These are phyloP conservation scores for Semibalanus balanoides DNA, from an alignment of 1,140 invertebrate species.

Conservation along the genomic window DNA sequence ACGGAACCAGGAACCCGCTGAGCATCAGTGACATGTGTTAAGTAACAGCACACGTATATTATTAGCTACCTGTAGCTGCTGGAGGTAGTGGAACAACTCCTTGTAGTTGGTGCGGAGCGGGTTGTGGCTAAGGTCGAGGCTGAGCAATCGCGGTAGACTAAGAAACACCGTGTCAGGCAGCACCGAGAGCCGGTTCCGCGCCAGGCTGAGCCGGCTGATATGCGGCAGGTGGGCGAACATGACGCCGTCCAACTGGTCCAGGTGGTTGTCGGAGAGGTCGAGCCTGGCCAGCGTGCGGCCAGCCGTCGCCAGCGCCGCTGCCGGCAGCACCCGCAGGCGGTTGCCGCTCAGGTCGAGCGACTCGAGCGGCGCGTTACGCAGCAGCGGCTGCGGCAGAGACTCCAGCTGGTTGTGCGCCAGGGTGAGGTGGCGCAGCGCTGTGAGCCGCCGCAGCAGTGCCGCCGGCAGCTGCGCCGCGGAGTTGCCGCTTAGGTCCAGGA, in stretches of 20 bases:
- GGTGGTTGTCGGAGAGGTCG: constrained; percentile 32
- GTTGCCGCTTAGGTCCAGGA: constrained; percentile 64
- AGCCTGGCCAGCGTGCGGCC: constrained; percentile 22
- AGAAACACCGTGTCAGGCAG: constrained; percentile 78
- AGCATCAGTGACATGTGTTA: too few relatives aligned
- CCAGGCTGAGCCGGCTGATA: constrained; percentile 59
- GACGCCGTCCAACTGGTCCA: constrained; percentile 73
- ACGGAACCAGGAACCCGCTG: too few relatives aligned
- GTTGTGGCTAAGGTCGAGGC: constrained; percentile 64
- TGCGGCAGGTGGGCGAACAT: constrained; percentile 68
- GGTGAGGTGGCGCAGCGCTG: constrained; percentile 56
- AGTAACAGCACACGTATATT: too few relatives aligned
- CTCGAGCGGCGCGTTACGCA: constrained; percentile 58
- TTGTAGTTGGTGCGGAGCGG: constrained; percentile 70
- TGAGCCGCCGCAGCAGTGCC: constrained; percentile 65
- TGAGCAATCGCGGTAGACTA: constrained; percentile 52
- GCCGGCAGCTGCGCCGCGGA: constrained; percentile 54
- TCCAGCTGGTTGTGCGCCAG: constrained; percentile 57
- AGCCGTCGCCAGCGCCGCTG: constrained; percentile 20
- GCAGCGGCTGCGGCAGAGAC: constrained; percentile 59
- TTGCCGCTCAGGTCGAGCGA: constrained; percentile 65
- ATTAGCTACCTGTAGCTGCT: constrained; percentile 53
- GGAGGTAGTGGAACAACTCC: constrained; percentile 74
- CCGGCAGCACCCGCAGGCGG: constrained; percentile 49
- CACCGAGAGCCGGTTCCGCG: constrained; percentile 63